Conservation (phyloP, 1,140 invertebrate species). For the Holcopasites calliopsidis region DNA sequence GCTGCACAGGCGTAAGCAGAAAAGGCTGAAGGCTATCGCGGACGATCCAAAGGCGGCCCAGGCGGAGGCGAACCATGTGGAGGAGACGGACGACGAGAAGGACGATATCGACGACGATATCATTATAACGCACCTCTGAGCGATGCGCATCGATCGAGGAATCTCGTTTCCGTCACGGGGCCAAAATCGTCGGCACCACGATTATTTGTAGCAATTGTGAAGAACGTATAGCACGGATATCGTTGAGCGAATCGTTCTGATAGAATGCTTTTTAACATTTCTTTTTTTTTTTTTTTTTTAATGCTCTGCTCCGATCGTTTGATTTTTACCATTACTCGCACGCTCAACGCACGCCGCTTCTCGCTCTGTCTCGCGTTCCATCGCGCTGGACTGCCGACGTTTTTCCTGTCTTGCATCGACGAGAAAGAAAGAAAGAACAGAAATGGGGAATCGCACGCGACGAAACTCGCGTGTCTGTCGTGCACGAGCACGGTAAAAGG, state of each 20-base stretch:
- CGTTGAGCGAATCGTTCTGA: not conserved
- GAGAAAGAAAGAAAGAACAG: not conserved
- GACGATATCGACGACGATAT: constrained; percentile 92
- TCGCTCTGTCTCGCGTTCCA: not conserved
- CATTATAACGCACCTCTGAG: constrained; percentile 90
- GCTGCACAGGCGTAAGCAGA: constrained; percentile 88
- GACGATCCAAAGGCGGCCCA: constrained; percentile 85
- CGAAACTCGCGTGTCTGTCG: not conserved
- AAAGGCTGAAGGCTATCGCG: constrained; percentile 81
- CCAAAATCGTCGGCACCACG: constrained; percentile 2
- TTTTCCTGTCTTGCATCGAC: not conserved
- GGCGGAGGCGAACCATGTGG: constrained; percentile 80
- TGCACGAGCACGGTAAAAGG: not conserved
- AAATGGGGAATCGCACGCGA: not conserved
- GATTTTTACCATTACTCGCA: not conserved
- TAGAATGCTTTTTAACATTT: not conserved
- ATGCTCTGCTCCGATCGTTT: not conserved
- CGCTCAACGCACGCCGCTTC: not conserved
- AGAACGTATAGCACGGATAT: no score
- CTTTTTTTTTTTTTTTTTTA: not conserved
- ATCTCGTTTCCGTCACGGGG: not conserved
- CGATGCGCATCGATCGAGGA: not conserved
- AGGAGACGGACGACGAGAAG: constrained; percentile 90
- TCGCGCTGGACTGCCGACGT: not conserved
- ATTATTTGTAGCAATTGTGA: not conserved